Conservation (phyloP, 2,888 invertebrate genomes). For the Aradus depressus region DNA sequence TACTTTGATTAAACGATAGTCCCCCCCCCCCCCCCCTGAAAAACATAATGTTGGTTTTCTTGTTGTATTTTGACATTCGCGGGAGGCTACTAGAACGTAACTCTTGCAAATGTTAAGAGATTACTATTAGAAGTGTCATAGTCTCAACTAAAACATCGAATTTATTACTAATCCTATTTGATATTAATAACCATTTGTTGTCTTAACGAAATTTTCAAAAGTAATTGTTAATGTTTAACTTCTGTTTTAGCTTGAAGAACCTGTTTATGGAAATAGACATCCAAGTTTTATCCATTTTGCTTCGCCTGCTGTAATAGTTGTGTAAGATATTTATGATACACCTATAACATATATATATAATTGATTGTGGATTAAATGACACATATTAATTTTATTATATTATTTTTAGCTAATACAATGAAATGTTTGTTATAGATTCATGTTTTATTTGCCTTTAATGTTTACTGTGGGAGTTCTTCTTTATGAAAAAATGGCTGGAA, state of each 20-base stretch:
- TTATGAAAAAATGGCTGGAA: constrained; percentile 33
- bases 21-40: no score
- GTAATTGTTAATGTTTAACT: neutral
- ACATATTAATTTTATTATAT: neutral
- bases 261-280: constrained; percentile 30
- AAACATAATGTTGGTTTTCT: no score
- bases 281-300: constrained; percentile 32
- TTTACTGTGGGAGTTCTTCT: constrained; percentile 33
- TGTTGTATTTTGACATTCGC: no score
- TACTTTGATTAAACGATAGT: no score
- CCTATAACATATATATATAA: no score
- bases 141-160: no score
- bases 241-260: constrained; percentile 29
- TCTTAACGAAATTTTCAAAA: no score
- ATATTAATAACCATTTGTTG: no score
- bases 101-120: no score
- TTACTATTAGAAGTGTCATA: no score
- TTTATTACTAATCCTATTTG: no score
- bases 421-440: constrained; percentile 30
- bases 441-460: constrained; percentile 33
- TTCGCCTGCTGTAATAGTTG: constrained; percentile 31
- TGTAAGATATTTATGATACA: constrained; percentile 26
- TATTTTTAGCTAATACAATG: constrained; percentile 1
- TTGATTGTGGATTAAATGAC: neutral
- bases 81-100: no score